A percentile compares a stretch with the other conserved stretches of the same genome.
Evolutionary conservation across 2,113 vertebrate species (phyloP).

Genomic region (Cinclus mexicanus): DNA sequence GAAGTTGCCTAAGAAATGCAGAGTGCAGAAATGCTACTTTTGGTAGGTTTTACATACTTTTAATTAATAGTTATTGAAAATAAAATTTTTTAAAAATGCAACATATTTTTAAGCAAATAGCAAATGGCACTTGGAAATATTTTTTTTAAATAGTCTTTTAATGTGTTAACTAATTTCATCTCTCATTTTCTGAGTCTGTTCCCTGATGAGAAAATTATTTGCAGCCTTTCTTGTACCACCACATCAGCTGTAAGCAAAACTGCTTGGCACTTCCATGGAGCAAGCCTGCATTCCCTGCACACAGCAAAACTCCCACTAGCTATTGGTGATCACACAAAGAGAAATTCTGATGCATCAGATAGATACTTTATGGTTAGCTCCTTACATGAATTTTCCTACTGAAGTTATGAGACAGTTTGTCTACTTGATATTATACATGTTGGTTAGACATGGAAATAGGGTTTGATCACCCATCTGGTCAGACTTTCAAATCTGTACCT

Average conservation of each 20-base stretch:
- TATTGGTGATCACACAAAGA: neutral
- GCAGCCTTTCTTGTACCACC: neutral
- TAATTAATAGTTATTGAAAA: neutral
- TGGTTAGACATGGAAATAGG: neutral
- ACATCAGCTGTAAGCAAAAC: neutral
- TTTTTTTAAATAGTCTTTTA: neutral
- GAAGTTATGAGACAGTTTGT: neutral
- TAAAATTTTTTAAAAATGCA: neutral
- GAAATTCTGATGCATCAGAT: neutral
- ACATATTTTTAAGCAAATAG: neutral
- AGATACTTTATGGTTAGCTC: neutral
- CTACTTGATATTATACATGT: neutral
- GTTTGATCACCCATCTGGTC: neutral
- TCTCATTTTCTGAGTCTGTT: neutral
- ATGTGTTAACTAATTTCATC: neutral
- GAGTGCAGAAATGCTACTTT: neutral
- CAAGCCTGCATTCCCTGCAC: neutral
- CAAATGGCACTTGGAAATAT: neutral
- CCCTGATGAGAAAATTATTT: neutral
- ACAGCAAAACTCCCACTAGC: neutral
- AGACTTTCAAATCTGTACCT: neutral
- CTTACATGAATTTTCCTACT: neutral
- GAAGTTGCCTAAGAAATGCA: neutral
- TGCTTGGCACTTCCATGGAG: neutral
- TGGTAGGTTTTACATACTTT: neutral